Conservation (phyloP, 1,140 invertebrate species). For the Apis dorsata region DNA sequence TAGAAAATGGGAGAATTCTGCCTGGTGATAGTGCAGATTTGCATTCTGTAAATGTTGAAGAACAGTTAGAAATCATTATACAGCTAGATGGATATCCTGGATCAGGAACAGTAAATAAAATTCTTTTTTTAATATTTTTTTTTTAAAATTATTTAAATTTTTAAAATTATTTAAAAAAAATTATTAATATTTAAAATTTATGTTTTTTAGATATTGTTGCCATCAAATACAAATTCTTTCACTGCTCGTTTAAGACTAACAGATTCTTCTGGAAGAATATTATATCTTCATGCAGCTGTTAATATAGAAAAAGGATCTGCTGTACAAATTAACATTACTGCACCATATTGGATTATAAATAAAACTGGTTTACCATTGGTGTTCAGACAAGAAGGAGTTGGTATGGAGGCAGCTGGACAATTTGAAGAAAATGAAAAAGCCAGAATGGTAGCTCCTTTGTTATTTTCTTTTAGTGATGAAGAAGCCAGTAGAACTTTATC, state of each 20-base stretch:
- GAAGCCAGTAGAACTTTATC: slow-evolving; percentile 85
- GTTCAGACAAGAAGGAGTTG: slow-evolving; percentile 93
- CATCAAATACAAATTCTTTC: slow-evolving; percentile 79
- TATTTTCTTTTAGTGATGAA: slow-evolving; percentile 95
- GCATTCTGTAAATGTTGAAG: slow-evolving; percentile 81
- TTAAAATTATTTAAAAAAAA: no score
- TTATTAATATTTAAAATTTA: not conserved
- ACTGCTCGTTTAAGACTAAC: slow-evolving; percentile 82
- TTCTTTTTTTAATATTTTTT: not conserved
- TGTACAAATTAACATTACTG: slow-evolving; percentile 88
- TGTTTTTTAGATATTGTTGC: slow-evolving; percentile 70
- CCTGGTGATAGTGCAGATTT: slow-evolving; percentile 82
- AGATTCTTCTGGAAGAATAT: slow-evolving; percentile 86
- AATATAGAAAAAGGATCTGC: slow-evolving; percentile 78
- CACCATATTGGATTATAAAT: slow-evolving; percentile 97
- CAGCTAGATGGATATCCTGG: slow-evolving; percentile 91
- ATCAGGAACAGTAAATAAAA: slow-evolving; percentile 81
- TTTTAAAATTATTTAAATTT: not conserved
- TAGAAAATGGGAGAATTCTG: slow-evolving; percentile 82
- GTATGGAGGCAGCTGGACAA: slow-evolving; percentile 92
- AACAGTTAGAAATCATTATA: slow-evolving; percentile 86
- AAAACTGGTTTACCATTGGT: slow-evolving; percentile 96
- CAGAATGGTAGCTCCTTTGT: slow-evolving; percentile 93
- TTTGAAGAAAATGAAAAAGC: slow-evolving; percentile 97
- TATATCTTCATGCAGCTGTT: slow-evolving; percentile 87